Evolutionary conservation across 2,113 vertebrate genomes (phyloP).

Genomic region (Austrofundulus limnaeus): DNA sequence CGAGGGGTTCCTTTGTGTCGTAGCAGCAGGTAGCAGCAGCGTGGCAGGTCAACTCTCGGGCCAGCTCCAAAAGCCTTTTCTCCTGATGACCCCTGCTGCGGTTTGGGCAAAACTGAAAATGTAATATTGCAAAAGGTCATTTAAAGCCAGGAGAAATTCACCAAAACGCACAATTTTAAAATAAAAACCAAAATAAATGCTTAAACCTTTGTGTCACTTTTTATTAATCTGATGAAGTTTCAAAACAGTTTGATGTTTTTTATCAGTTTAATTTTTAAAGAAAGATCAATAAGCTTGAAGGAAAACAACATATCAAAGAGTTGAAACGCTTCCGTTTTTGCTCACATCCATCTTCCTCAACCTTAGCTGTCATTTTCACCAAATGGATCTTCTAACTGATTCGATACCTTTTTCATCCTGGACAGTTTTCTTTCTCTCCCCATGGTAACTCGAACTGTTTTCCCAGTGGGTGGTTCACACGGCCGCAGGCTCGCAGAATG

Average conservation of each 20-base stretch:
- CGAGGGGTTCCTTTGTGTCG: slow-evolving; percentile 71
- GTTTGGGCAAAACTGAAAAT: slow-evolving; percentile 50
- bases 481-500: slow-evolving; percentile 67
- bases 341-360: background rate
- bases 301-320: too few species aligned
- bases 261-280: background rate
- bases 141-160: slow-evolving; percentile 13
- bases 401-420: slow-evolving; percentile 58
- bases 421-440: slow-evolving; percentile 53
- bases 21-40: slow-evolving; percentile 80
- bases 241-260: background rate
- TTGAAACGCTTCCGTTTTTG: background rate
- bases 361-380: slow-evolving; percentile 40
- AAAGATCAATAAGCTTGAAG: background rate
- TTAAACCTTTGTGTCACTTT: too few species aligned
- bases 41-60: slow-evolving; percentile 79
- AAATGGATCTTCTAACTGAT: slow-evolving; percentile 36
- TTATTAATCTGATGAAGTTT: background rate
- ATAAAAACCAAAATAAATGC: background rate
- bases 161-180: background rate
- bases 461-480: slow-evolving; percentile 72
- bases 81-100: slow-evolving; percentile 63
- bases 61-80: slow-evolving; percentile 58
- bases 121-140: slow-evolving; percentile 30
- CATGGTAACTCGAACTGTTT: slow-evolving; percentile 69